Evolutionary conservation across 2,113 vertebrate genomes (phyloP), one percentile per base, ranked within the genome.

Genomic region (Hucho hucho): DNA sequence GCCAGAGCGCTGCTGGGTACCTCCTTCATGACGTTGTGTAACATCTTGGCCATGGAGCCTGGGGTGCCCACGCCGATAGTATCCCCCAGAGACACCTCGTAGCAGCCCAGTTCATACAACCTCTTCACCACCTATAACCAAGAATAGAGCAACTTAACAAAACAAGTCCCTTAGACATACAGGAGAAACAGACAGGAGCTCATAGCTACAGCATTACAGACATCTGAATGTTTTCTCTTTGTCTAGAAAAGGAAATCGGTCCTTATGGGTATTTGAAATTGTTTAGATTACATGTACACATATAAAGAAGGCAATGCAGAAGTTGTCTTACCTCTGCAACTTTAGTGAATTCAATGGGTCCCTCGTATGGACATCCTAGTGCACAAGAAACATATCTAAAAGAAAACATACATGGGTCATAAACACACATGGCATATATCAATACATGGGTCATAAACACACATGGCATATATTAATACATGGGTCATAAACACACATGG

Each of bases 1-100:
- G 97, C 97, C 43, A 98, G 88, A 26, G 94, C 94, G 1, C 78
- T 82, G 59, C 90, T 37, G 56, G 97, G 97, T 56, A 99, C 92
- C 87, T 97, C 97, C 76, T 94, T 94, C 90, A 94, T 93, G 83
- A 98, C 95, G 73, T 87, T 90, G 85, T 93, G 94, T 87, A 99
- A 83, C 95, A 98, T 94, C 83, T 85, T 94, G 46, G 83, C 93
- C 96, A 97, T 96, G 82, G 95, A 95, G 43, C 96, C 96, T 14
- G 97, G 96, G 0, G 95, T 97, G 26, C 96, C 97, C 66, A 96
- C 92, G 53, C 98, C 97, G 70, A 94, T 94, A 9, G 96, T 98
- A 74, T 98, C 96, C 64, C 96, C 96, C 84, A 97, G 86, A 43
- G 97, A 98, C 71, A 99, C 93, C 90, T 99, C 97, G 24, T 96